Base-by-base conservation (phyloP, 2,113 vertebrate genomes). In the Tenebrosternarchus preto region DNA sequence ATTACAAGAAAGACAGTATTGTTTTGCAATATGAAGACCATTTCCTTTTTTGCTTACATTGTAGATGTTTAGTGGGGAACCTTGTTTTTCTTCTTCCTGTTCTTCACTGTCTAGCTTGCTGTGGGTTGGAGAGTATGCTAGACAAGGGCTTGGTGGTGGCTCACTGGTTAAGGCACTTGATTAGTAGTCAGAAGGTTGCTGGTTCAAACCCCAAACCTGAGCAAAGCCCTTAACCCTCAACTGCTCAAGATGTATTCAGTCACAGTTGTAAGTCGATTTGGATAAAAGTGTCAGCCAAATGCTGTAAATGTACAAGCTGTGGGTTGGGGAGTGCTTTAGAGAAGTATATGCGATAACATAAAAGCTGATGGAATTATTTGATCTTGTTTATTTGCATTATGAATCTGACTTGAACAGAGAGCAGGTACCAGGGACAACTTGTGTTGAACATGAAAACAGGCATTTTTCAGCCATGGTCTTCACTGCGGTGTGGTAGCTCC, bases 401-500 rank as follows among this genome's bases (percentile, higher is more conserved):
- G 8, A 63, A 39, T 6, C 22, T 0, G 1, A 46, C 27, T 68
- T 76, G 24, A 39, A 76, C 74, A 15, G 55, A 56, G 46, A 43
- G 59, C 27, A n/a, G 11, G 5, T 56, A 73, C 19, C 55, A 57
- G 56, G 64, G 33, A 55, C 36, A 25, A 53, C 59, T 29, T 1
- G 57, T 55, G 2, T 60, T 36, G 73, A 82, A 82, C 59, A 80
- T 82, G 50, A 82, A 73, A 81, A 76, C 57, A 64, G 83, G 80
- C 60, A 80, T 66, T 78, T 66, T n/a, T n/a, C n/a, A n/a, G n/a
- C n/a, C n/a, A n/a, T n/a, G n/a, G n/a, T 82, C 73, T 78, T 85
- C 80, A 82, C 77, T 85, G 76, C 76, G 80, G 83, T 64, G 63
- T 80, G 68, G 72, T 82, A 59, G 82, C 83, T 76, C 77, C 61